A percentile compares a stretch with the other conserved stretches of the same genome.
These are phyloP conservation scores for Pemphigus obesinymphae DNA, from an alignment of 1,140 invertebrate genomes.

Conservation along the genomic window DNA sequence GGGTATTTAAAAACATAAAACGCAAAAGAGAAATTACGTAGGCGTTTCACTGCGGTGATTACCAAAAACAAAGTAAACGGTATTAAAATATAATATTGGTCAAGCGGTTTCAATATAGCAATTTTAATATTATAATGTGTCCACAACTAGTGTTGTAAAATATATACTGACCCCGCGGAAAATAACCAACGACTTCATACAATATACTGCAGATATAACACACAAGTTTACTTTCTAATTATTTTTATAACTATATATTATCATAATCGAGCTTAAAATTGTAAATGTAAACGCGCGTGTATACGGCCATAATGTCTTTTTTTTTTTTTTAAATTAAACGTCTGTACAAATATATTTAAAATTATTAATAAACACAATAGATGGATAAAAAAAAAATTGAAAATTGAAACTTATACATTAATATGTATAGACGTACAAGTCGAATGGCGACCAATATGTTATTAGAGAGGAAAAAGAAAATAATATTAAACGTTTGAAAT, in stretches of 20 bases:
- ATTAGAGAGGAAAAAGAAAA: not conserved
- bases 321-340: too few species aligned
- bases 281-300: too few species aligned
- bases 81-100: not conserved
- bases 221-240: constrained; percentile 4
- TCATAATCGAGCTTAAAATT: too few species aligned
- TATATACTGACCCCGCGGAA: not conserved
- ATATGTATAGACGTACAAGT: not conserved
- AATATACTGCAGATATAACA: not conserved
- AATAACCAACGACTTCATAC: not conserved
- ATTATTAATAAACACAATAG: too few species aligned
- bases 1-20: not conserved
- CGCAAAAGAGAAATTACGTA: not conserved
- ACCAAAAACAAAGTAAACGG: not conserved
- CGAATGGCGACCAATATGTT: not conserved
- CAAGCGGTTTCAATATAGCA: not conserved
- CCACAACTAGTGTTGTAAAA: too few species aligned
- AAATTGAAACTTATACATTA: too few species aligned
- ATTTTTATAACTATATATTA: too few species aligned
- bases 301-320: too few species aligned
- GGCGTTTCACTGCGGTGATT: not conserved
- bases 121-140: too few species aligned
- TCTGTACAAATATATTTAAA: too few species aligned
- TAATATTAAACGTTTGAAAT: not conserved
- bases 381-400: too few species aligned